Conservation (phyloP, 2,797 vertebrate genomes). For the Hyperoplus immaculatus region DNA sequence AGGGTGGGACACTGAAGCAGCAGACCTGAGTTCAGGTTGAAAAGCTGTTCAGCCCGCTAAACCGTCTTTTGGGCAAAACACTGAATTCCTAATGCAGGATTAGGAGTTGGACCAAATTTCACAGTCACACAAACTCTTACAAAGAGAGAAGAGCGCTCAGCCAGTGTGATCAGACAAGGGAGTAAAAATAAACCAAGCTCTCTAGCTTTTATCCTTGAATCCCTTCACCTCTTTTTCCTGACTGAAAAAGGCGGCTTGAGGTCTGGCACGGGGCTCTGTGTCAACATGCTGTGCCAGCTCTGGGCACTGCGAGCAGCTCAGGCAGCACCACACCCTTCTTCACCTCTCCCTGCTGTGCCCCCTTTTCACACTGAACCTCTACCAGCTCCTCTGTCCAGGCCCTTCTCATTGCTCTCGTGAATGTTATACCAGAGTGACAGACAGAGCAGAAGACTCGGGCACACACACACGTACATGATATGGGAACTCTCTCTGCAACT, state of each 20-base stretch:
- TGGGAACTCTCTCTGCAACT: slow-evolving; percentile 30
- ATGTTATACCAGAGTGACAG: slow-evolving; percentile 83
- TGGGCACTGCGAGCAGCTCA: slow-evolving; percentile 67
- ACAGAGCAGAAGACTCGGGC: slow-evolving; percentile 50
- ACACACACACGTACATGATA: slow-evolving; percentile 42
- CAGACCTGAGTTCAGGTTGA: slow-evolving; percentile 32
- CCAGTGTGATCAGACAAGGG: slow-evolving; percentile 45
- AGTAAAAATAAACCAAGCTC: slow-evolving; percentile 59
- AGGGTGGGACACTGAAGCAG: slow-evolving; percentile 17
- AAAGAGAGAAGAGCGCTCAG: slow-evolving; percentile 48
- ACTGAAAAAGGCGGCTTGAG: slow-evolving; percentile 75
- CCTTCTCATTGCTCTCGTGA: slow-evolving; percentile 77
- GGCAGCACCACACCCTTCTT: slow-evolving; percentile 71
- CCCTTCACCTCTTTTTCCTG: slow-evolving; percentile 68
- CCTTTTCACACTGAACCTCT: slow-evolving; percentile 73
- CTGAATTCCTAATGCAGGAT: slow-evolving; percentile 41
- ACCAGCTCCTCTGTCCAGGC: slow-evolving; percentile 65
- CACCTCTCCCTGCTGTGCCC: slow-evolving; percentile 55
- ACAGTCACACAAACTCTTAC: slow-evolving; percentile 12
- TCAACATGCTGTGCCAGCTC: slow-evolving; percentile 83
- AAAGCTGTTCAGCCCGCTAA: slow-evolving; percentile 40
- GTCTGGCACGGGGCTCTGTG: slow-evolving; percentile 80
- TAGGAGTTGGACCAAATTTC: slow-evolving; percentile 37
- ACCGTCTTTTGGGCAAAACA: slow-evolving; percentile 40
- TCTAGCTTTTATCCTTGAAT: slow-evolving; percentile 69